A percentile compares a stretch with the other conserved stretches of the same genome.
These are phyloP conservation scores for Anoura caudifer DNA, from an alignment of 2,113 vertebrate genomes.

Conservation along the genomic window DNA sequence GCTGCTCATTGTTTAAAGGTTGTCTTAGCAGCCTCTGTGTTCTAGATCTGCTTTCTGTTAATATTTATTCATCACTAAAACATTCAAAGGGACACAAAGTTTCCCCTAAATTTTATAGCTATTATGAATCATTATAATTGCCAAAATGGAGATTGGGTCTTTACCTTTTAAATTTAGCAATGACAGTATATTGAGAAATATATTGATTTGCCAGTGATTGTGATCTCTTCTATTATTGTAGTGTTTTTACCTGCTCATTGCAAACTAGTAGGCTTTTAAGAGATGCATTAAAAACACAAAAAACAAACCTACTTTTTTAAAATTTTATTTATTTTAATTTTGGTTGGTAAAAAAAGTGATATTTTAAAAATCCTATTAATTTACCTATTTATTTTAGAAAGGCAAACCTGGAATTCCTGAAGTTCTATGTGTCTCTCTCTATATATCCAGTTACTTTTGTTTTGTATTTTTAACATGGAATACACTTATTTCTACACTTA, in stretches of 20 bases:
- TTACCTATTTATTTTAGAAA: neutral
- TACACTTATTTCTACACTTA: neutral
- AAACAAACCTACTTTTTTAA: neutral
- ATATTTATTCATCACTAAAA: neutral
- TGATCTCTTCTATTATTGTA: neutral
- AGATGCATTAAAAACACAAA: neutral
- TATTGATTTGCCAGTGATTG: neutral
- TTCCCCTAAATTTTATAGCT: neutral
- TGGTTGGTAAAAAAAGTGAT: neutral
- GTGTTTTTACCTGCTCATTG: neutral
- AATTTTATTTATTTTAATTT: neutral
- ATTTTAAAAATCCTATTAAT: neutral
- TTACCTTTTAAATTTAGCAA: neutral
- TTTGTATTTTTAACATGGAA: neutral
- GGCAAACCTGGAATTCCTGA: neutral
- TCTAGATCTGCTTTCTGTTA: neutral
- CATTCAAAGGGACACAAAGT: neutral
- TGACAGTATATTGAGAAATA: neutral
- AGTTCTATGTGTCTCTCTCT: neutral
- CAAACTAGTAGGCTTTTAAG: neutral
- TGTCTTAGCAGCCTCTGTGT: neutral
- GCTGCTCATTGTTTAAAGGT: neutral
- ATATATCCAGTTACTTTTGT: neutral
- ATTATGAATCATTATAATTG: neutral
- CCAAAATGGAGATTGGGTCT: neutral